Evolutionary conservation across 2,888 invertebrate species (phyloP).

Genomic region (Diplolepis rosae): DNA sequence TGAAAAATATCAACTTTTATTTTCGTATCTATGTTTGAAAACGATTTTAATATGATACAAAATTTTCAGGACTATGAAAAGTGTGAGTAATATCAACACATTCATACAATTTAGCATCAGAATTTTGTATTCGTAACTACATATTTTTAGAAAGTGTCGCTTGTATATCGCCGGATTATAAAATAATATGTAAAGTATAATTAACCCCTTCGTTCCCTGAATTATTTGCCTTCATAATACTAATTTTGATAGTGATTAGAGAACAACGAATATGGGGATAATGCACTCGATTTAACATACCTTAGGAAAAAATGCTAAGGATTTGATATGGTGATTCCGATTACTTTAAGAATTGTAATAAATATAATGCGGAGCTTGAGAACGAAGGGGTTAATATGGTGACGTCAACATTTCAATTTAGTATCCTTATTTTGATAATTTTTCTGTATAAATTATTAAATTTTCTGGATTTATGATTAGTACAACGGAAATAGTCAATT

Average conservation of each 20-base stretch:
- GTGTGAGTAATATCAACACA: not conserved
- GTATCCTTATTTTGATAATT: not conserved
- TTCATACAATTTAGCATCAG: not conserved
- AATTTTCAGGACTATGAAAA: not conserved
- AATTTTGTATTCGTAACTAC: conserved; percentile 3
- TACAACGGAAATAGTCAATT: not conserved
- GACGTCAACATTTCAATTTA: not conserved
- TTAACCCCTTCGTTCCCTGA: conserved; percentile 10
- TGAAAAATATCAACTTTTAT: no score
- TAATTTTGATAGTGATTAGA: not conserved
- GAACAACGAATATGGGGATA: conserved; percentile 14
- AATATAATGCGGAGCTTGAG: not conserved
- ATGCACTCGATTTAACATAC: not conserved
- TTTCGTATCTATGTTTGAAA: not conserved
- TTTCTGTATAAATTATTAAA: not conserved
- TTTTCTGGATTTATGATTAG: not conserved
- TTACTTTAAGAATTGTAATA: not conserved
- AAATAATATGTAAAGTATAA: conserved; percentile 4
- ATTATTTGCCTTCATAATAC: not conserved
- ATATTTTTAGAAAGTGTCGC: conserved; percentile 2
- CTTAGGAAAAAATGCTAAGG: not conserved
- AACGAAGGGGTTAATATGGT: conserved; percentile 22
- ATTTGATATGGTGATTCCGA: not conserved
- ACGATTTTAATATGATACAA: not conserved
- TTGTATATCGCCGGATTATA: conserved; percentile 6